Base-by-base conservation (phyloP, 64 coral and sea anemone genomes). In the Dendronephthya gigantea region DNA sequence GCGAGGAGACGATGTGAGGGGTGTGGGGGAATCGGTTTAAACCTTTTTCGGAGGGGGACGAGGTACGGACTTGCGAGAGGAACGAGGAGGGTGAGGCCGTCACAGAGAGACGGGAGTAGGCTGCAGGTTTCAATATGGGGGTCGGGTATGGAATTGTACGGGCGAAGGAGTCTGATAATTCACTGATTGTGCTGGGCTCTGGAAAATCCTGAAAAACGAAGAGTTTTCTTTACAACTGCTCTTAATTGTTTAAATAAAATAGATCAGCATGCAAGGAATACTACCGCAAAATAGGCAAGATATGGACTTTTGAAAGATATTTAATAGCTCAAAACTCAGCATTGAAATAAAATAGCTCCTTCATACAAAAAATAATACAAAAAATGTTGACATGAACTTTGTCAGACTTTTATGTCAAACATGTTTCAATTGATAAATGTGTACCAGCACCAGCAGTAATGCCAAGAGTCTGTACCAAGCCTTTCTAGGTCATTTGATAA, bases 171-270 rank as follows among this genome's bases (percentile, higher is more conserved):
- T 62, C 55, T 23, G 25, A 62, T 15, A 23, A 62, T 17, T n/a
- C 25, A 22, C 25, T 62, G 25, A 1, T 17, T 62, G 19, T 27
- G 7, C 12, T 62, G 0, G 25, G 55, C 31, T 90, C 86, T 84
- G 94, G 94, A 32, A 50, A 88, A 41, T 96, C 91, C 94, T 96
- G 59, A 1, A 9, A 8, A 82, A 16, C 12, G 88, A 81, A 16
- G 50, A 12, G 23, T 52, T 16, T 16, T 9, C 48, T 50, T 50
- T 50, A 50, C 7, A 50, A 16, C 16, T 7, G 7, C 48, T 50
- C 48, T 50, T 7, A 9, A 9, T 9, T 9, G 48, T 7, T 50
- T 16, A 43, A 27, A 23, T 15, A 72, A n/a, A n/a, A n/a, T n/a
- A n/a, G n/a, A n/a, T n/a, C n/a, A n/a, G n/a, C n/a, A n/a, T n/a